phyloP scores from a whole-genome alignment of 2,113 vertebrate genomes.

The Rhegmatorhina hoffmannsi region DNA sequence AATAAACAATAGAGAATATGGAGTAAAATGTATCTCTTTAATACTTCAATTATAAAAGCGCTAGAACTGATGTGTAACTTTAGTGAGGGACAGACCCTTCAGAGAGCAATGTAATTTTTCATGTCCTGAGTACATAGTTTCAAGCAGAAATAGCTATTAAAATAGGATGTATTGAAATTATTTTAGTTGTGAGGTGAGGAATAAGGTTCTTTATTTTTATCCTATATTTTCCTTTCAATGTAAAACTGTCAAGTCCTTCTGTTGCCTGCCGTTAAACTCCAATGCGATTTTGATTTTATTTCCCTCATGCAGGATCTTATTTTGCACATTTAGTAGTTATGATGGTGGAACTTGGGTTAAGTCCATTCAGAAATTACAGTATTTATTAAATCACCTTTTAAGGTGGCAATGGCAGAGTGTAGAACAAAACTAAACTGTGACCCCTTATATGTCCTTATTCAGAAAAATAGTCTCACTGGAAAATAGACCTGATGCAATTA shows the following conservation, averaged over 20 bases:
- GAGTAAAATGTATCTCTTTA: background rate
- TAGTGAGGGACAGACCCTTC: background rate
- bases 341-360: background rate
- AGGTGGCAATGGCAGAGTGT: background rate
- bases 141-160: background rate
- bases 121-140: background rate
- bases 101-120: background rate
- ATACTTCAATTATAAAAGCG: background rate
- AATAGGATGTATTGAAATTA: background rate
- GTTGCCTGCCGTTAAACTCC: background rate
- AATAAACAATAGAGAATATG: background rate
- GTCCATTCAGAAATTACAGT: background rate
- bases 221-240: background rate
- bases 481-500: background rate
- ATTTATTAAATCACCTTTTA: background rate
- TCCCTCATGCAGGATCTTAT: background rate
- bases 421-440: background rate
- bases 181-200: background rate
- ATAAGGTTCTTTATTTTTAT: background rate
- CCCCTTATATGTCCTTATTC: background rate
- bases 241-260: background rate
- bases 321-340: background rate
- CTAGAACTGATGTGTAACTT: background rate
- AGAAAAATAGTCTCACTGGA: background rate
- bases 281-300: background rate